Evolutionary conservation across 1,140 invertebrate species (phyloP), one percentile per base, ranked within the genome.

Genomic region (Leptopilina clavipes): DNA sequence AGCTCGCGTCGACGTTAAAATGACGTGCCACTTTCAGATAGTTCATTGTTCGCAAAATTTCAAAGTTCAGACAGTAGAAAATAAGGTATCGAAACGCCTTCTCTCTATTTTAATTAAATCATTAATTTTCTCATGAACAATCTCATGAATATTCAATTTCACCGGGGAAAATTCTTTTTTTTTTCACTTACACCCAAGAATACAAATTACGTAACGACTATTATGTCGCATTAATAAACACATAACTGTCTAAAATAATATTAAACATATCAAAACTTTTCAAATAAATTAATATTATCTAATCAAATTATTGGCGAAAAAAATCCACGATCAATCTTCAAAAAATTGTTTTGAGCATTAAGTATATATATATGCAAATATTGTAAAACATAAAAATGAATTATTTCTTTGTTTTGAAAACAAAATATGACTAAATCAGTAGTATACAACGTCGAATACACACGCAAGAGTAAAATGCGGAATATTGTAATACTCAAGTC

Each of bases 341-440:
- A n/a, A 31, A 31, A 31, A 31, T 31, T 31, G 5, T 31, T 31
- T 5, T 31, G 25, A 31, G 25, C n/a, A n/a, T n/a, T n/a, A n/a
- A n/a, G n/a, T n/a, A n/a, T n/a, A n/a, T n/a, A n/a, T n/a, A n/a
- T n/a, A 65, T 65, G 59, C 25, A 65, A 65, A 65, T 31, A 31
- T 65, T 65, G 31, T 65, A 2, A 22, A 31, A 25, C 59, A 31
- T 65, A 65, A 65, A 65, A 22, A 65, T 65, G 59, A 65, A 65
- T 65, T 31, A 65, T 65, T 11, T 65, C 25, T 12, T 19, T 11
- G 56, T 59, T 59, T n/a, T n/a, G n/a, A n/a, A 14, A 22, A 31
- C 31, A 31, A 22, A 65, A 19, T 37, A 65, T 65, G 59, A 65
- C 59, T 65, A 65, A 65, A 65, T 31, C 59, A 65, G 59, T 65